phyloP scores from a whole-genome alignment of 2,888 invertebrate genomes.

The Halocaridina rubra region DNA sequence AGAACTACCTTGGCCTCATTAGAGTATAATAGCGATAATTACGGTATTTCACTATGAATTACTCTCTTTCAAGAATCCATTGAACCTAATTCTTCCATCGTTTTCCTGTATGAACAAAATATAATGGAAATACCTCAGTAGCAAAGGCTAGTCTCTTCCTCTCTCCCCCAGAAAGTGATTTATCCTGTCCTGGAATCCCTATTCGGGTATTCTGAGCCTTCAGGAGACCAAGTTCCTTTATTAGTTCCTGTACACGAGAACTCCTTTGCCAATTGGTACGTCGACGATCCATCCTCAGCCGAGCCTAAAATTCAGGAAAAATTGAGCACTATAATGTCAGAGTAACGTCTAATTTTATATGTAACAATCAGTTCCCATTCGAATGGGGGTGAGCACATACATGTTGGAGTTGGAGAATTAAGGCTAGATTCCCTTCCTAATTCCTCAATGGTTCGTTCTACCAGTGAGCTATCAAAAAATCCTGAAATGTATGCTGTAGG shows the following conservation, averaged over 20 bases:
- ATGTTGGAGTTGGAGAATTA: no score
- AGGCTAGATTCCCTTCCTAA: no score
- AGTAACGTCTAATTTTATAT: no score
- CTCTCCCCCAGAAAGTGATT: constrained; percentile 93
- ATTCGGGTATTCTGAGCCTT: constrained; percentile 82
- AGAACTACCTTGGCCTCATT: no score
- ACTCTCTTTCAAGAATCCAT: not conserved
- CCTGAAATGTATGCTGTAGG: no score
- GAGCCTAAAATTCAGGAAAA: no score
- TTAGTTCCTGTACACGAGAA: constrained; percentile 77
- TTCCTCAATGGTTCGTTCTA: no score
- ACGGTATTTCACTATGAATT: not conserved
- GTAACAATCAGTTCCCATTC: no score
- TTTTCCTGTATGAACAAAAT: not conserved
- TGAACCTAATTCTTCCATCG: no score
- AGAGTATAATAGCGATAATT: not conserved
- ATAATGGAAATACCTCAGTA: constrained; percentile 78
- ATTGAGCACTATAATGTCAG: no score
- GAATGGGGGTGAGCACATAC: no score
- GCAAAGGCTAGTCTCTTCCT: constrained; percentile 92
- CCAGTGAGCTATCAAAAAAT: no score
- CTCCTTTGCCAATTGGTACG: constrained; percentile 75
- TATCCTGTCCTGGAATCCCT: constrained; percentile 79
- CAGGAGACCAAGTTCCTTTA: constrained; percentile 79
- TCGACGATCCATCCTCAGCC: constrained; percentile 81